Percentiles rank a stretch among this genome's conserved stretches.
Evolutionary conservation across 1,140 invertebrate genomes (phyloP).

Genomic region (Linepithema humile): DNA sequence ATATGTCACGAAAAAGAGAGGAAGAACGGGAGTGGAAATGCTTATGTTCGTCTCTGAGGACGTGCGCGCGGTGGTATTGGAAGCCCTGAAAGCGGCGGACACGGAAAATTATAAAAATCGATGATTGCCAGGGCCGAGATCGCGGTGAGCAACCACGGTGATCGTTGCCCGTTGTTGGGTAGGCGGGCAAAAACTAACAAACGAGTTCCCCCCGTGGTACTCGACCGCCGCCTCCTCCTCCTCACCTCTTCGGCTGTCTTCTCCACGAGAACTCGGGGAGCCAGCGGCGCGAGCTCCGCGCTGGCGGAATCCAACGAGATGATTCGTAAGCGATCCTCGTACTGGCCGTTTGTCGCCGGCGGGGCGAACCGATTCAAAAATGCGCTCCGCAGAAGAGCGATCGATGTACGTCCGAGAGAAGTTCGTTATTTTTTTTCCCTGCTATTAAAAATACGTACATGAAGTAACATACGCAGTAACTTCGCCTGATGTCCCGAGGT

Average conservation of each 20-base stretch:
- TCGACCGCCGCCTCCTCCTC: conserved; percentile 56
- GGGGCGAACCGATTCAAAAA: conserved; percentile 57
- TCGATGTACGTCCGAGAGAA: conserved; percentile 27
- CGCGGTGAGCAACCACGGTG: conserved; percentile 37
- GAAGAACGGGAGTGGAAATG: neutral
- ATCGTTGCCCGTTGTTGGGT: conserved; percentile 56
- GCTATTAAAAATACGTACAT: neutral
- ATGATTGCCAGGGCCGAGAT: conserved; percentile 67
- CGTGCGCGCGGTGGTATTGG: neutral
- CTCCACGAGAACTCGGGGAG: conserved; percentile 36
- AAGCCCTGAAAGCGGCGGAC: conserved; percentile 30
- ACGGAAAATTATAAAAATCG: conserved; percentile 75
- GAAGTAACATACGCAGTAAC: conserved; percentile 28
- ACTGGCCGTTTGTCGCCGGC: conserved; percentile 60
- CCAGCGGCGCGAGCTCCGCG: conserved; percentile 4
- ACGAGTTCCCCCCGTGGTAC: conserved; percentile 74
- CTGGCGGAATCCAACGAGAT: conserved; percentile 5
- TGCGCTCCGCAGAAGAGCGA: conserved; percentile 36
- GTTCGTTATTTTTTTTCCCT: neutral
- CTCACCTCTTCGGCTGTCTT: conserved; percentile 38
- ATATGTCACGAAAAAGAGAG: neutral
- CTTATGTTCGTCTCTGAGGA: neutral
- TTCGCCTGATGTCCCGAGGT: neutral
- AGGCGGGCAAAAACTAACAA: conserved; percentile 77
- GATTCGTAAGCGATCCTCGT: conserved; percentile 70